Percentiles rank a stretch among this genome's conserved stretches.
phyloP scores from a whole-genome alignment of 2,797 vertebrate genomes.

The Epinephelus awoara region DNA sequence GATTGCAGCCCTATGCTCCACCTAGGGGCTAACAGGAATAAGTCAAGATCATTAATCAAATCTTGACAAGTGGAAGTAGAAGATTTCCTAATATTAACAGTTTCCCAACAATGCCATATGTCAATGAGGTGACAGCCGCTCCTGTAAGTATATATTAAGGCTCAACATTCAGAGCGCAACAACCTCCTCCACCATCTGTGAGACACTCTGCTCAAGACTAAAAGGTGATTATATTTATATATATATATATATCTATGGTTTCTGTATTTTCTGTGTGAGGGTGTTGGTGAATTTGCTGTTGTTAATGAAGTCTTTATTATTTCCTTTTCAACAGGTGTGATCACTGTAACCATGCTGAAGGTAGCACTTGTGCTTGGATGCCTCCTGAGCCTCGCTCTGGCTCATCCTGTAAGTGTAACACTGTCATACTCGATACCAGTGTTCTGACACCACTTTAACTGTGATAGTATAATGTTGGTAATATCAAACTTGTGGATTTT shows the following conservation, averaged over 20 bases:
- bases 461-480: not conserved
- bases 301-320: not conserved
- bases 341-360: conserved; percentile 58
- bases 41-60: too few relatives aligned
- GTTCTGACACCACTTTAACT: not conserved
- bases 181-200: not conserved
- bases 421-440: not conserved
- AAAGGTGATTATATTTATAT: conserved; percentile 14
- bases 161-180: conserved; percentile 8
- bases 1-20: too few relatives aligned
- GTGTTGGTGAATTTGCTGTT: not conserved
- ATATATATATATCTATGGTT: not conserved
- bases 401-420: conserved; percentile 56
- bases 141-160: conserved; percentile 48
- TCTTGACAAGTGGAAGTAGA: conserved; percentile 12
- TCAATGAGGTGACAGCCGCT: conserved; percentile 1
- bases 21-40: too few relatives aligned
- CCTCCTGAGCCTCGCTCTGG: conserved; percentile 56
- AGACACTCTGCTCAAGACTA: conserved; percentile 21
- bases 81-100: conserved; percentile 37
- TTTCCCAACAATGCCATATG: conserved; percentile 21
- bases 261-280: not conserved
- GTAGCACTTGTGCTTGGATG: conserved; percentile 50
- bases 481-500: not conserved
- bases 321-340: conserved; percentile 11